These are phyloP conservation scores for Isotomurus palustris DNA, from an alignment of 2,888 invertebrate species.

Conservation along the genomic window DNA sequence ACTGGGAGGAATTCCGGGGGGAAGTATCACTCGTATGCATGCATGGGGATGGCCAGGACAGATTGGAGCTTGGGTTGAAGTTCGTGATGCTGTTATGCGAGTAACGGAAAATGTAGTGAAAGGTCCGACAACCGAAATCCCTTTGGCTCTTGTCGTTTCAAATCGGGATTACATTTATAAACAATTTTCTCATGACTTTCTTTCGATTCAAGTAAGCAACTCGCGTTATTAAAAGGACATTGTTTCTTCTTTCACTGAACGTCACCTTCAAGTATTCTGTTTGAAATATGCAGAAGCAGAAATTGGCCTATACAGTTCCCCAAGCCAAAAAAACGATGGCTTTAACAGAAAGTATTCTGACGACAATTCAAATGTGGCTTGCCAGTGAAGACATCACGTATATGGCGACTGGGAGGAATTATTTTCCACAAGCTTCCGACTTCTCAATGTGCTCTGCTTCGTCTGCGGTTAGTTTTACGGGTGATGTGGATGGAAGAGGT, in stretches of 20 bases:
- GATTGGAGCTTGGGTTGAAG: constrained; percentile 35
- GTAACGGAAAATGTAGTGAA: constrained; percentile 26
- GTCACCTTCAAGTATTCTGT: no score
- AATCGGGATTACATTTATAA: constrained; percentile 34
- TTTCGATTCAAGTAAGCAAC: constrained; percentile 31
- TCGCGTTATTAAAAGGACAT: no score
- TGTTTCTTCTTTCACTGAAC: no score
- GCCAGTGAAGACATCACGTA: no score
- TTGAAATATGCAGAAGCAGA: constrained; percentile 19
- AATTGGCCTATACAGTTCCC: constrained; percentile 13
- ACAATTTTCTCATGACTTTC: constrained; percentile 29
- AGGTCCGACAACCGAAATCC: constrained; percentile 39
- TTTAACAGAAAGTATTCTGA: constrained; percentile 40
- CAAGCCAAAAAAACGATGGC: constrained; percentile 26
- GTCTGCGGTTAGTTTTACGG: no score
- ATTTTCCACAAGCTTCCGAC: no score
- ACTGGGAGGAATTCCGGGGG: constrained; percentile 25
- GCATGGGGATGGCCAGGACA: constrained; percentile 44
- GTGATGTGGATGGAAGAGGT: no score
- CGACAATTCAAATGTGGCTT: constrained; percentile 40
- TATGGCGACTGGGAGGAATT: no score
- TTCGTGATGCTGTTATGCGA: constrained; percentile 32
- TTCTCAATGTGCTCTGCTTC: no score
- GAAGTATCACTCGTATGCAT: constrained; percentile 30
- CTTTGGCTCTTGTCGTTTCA: constrained; percentile 35